A percentile compares a stretch with the other conserved stretches of the same genome.
These are phyloP conservation scores for Drymonia ruficornis DNA, from an alignment of 2,888 invertebrate species.

Conservation along the genomic window DNA sequence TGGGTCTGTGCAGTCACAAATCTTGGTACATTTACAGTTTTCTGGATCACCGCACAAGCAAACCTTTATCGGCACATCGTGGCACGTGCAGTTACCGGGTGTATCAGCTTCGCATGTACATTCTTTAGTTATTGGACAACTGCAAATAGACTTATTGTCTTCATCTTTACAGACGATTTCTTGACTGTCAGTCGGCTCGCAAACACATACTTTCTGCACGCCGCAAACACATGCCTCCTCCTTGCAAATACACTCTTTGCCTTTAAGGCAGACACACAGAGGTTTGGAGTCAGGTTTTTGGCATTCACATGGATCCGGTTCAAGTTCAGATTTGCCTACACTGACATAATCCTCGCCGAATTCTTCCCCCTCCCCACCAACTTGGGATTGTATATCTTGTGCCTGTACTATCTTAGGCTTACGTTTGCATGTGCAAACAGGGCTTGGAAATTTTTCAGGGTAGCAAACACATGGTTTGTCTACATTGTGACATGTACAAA, in stretches of 20 bases:
- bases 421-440: constrained; percentile 62
- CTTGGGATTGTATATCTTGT: constrained; percentile 20
- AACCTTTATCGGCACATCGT: constrained; percentile 37
- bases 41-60: constrained; percentile 67
- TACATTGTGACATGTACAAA: constrained; percentile 61
- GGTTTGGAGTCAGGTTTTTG: constrained; percentile 54
- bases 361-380: constrained; percentile 21
- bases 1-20: constrained; percentile 62
- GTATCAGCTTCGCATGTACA: constrained; percentile 54
- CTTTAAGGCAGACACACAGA: constrained; percentile 59
- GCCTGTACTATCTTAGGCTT: constrained; percentile 47
- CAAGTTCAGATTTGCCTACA: constrained; percentile 20
- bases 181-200: constrained; percentile 50
- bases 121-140: constrained; percentile 46
- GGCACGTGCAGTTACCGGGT: constrained; percentile 56
- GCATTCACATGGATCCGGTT: constrained; percentile 58
- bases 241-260: constrained; percentile 58
- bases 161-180: constrained; percentile 48
- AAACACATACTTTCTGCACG: constrained; percentile 57
- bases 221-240: constrained; percentile 60
- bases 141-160: constrained; percentile 57
- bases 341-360: constrained; percentile 13
- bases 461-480: constrained; percentile 71
- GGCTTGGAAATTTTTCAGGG: constrained; percentile 56
- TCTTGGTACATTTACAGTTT: constrained; percentile 62